Conservation (phyloP, 2,113 vertebrate genomes). For the Etia nguti region DNA sequence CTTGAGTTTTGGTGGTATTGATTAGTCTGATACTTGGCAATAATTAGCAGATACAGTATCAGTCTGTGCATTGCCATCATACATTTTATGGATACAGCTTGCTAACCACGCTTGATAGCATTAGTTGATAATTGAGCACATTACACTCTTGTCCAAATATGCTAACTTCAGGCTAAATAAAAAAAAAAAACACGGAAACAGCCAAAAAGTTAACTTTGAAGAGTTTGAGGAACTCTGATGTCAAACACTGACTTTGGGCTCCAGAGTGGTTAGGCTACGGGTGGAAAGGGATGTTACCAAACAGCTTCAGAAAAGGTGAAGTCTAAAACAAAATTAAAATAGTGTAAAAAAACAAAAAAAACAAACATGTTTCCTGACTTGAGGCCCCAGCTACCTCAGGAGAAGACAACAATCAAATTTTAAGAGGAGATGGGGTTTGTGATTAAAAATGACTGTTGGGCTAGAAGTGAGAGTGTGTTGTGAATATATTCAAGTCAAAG, state of each 20-base stretch:
- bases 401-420: not conserved
- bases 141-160: not conserved
- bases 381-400: not conserved
- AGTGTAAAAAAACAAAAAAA: not conserved
- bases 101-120: not conserved
- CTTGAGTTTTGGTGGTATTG: not conserved
- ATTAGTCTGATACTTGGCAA: not conserved
- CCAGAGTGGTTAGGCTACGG: not conserved
- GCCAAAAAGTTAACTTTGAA: not conserved
- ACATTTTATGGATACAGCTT: not conserved
- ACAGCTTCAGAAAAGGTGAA: not conserved
- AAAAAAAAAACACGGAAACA: not conserved
- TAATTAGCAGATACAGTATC: not conserved
- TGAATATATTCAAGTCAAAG: not conserved
- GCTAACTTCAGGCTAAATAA: not conserved
- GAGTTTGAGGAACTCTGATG: not conserved
- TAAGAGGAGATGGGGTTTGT: not conserved
- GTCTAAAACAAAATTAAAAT: not conserved
- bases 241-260: not conserved
- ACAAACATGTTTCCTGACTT: not conserved
- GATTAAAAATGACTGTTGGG: not conserved
- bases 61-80: not conserved
- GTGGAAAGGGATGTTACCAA: not conserved
- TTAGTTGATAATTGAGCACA: not conserved
- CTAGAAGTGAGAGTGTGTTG: not conserved